phyloP scores from a whole-genome alignment of 2,113 vertebrate species.

The Hirundichthys speculiger region DNA sequence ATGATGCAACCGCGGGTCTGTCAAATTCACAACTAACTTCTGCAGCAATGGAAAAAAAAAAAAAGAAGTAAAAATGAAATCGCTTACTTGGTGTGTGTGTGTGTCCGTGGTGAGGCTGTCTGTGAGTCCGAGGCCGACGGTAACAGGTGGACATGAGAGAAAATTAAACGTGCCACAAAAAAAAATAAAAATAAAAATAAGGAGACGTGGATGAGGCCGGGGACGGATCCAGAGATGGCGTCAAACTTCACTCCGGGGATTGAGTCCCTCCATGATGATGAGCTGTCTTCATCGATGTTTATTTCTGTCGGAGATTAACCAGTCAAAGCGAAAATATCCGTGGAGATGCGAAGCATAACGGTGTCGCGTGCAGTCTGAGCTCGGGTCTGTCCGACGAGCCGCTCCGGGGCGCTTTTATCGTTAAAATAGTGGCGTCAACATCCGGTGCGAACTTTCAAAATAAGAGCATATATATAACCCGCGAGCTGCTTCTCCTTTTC shows the following conservation, averaged over 20 bases:
- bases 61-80: background rate
- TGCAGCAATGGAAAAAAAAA: background rate
- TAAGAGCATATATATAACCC: conserved; percentile 3
- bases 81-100: conserved; percentile 44
- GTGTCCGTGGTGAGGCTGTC: conserved; percentile 59
- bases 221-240: background rate
- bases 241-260: conserved; percentile 16
- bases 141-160: conserved; percentile 59
- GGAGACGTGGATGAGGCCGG: background rate
- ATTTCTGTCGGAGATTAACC: background rate
- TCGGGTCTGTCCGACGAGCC: background rate
- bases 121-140: conserved; percentile 26
- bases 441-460: conserved; percentile 14
- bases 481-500: background rate
- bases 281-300: background rate
- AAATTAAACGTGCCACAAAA: background rate
- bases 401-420: background rate
- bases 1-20: conserved; percentile 53
- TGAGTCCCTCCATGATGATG: conserved; percentile 34
- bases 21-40: no score
- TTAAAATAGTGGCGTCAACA: background rate
- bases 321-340: conserved; percentile 8
- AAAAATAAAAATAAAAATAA: background rate
- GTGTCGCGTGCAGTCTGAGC: background rate
- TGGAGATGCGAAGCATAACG: background rate